Conservation (phyloP, 2,113 vertebrate genomes). For the Sisor rabdophorus region DNA sequence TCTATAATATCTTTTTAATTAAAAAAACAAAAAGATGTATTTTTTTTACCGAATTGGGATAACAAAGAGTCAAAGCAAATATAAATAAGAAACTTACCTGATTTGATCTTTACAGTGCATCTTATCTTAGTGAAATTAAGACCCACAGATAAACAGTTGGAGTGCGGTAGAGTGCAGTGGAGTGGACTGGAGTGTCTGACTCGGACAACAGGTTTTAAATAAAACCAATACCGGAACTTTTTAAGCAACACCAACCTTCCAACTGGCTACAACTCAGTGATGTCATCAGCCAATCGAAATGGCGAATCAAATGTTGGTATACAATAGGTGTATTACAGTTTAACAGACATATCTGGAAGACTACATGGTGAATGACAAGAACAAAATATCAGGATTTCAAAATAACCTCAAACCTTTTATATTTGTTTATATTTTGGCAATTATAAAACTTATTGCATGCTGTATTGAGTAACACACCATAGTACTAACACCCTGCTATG, state of each 20-base stretch:
- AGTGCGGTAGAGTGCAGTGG: too few relatives aligned
- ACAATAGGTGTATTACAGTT: slow-evolving; percentile 24
- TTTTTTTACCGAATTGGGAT: not conserved
- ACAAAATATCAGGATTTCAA: not conserved
- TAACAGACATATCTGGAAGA: not conserved
- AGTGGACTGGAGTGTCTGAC: slow-evolving; percentile 8
- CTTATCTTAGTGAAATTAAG: slow-evolving; percentile 10
- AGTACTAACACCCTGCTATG: not conserved
- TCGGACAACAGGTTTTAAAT: slow-evolving; percentile 42
- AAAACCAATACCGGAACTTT: slow-evolving; percentile 21
- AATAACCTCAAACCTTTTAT: not conserved
- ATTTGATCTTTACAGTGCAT: slow-evolving; percentile 73
- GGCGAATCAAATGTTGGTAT: slow-evolving; percentile 12
- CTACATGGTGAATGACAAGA: not conserved
- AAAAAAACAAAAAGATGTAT: too few relatives aligned
- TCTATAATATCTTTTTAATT: not conserved
- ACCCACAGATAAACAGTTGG: slow-evolving; percentile 4
- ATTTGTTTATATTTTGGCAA: not conserved
- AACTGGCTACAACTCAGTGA: slow-evolving; percentile 51
- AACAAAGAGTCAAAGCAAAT: not conserved
- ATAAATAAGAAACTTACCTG: slow-evolving; percentile 57
- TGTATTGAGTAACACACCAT: not conserved
- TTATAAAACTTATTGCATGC: not conserved
- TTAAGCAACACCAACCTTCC: slow-evolving; percentile 31
- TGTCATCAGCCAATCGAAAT: slow-evolving; percentile 34